Evolutionary conservation across 2,888 invertebrate species (phyloP).

Genomic region (Clistopyga incitator): DNA sequence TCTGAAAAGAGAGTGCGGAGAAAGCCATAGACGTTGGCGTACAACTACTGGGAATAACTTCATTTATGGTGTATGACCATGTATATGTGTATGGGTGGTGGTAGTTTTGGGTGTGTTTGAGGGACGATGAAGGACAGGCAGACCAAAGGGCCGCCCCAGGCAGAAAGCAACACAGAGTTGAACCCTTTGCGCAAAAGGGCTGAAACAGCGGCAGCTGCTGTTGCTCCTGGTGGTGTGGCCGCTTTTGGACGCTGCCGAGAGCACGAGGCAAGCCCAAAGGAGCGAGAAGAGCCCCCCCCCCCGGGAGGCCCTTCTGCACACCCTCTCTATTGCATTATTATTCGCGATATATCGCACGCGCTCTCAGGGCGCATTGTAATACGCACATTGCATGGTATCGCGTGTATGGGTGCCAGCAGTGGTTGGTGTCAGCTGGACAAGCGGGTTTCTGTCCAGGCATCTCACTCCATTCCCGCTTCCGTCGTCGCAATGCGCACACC

Average conservation of each 20-base stretch:
- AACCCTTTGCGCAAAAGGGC: slow-evolving; percentile 54
- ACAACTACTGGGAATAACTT: slow-evolving; percentile 16
- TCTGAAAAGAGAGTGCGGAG: background rate
- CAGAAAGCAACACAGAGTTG: slow-evolving; percentile 40
- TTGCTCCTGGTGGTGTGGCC: slow-evolving; percentile 10
- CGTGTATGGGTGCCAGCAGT: slow-evolving; percentile 17
- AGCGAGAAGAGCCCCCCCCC: slow-evolving; percentile 47
- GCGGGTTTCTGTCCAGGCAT: slow-evolving; percentile 11
- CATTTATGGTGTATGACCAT: slow-evolving; percentile 1
- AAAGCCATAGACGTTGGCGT: background rate
- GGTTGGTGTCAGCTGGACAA: slow-evolving; percentile 36
- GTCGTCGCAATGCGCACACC: slow-evolving; percentile 65
- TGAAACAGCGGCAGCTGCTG: slow-evolving; percentile 56
- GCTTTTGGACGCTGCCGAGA: slow-evolving; percentile 20
- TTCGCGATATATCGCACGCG: slow-evolving; percentile 55
- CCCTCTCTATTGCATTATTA: slow-evolving; percentile 38
- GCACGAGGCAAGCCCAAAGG: slow-evolving; percentile 52
- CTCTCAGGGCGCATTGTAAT: slow-evolving; percentile 40
- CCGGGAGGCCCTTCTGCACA: slow-evolving; percentile 33
- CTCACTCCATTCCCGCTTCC: slow-evolving; percentile 44
- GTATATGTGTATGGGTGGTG: background rate
- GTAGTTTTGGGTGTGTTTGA: slow-evolving; percentile 54
- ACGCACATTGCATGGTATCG: slow-evolving; percentile 23
- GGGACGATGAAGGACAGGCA: slow-evolving; percentile 46
- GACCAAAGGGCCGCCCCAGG: slow-evolving; percentile 20